Base-by-base conservation (phyloP, 2,113 vertebrate genomes). In the Sinocyclocheilus anophthalmus region DNA sequence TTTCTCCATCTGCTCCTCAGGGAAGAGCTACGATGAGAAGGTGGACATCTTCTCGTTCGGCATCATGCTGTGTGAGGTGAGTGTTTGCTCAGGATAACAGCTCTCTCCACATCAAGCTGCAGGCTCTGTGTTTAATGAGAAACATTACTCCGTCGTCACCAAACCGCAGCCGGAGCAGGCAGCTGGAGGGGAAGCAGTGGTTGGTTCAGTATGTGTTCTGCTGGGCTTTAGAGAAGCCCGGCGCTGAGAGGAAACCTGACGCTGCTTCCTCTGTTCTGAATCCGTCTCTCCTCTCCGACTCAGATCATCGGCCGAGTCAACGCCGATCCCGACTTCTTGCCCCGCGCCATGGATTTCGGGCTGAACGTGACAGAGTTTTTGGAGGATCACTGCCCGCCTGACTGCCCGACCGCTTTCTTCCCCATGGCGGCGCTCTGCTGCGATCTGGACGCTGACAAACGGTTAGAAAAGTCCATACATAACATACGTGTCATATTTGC, bases 11-110 rank as follows among this genome's bases (percentile, higher is more conserved):
- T 65, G 3, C 22, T 81, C 33, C 3, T 0, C 92, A 99, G 98
- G 98, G 57, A 96, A 96, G 88, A 97, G 96, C 92, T 99, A 99
- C 0, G 98, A 99, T 18, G 98, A 99, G 92, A 97, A 96, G 85
- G 98, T 99, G 78, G 98, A 99, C 84, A 96, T 99, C 91, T 99
- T 99, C 89, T 99, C 98, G 86, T 99, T 99, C 0, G 98, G 98
- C 22, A 99, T 99, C 6, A 96, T 99, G 91, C 94, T 99, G 8
- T 99, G 98, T 0, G 98, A 99, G 97, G 98, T 96, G 91, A 94
- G 94, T 76, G 22, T 69, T 50, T 53, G n/a, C 5, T 5, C 37
- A 30, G 30, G 30, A 30, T 30, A 30, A 30, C 30, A 30, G 30
- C 30, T 30, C 30, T 30, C 30, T 30, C 30, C 30, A 30, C 30